Evolutionary conservation across 2,888 invertebrate genomes (phyloP).

Genomic region (Schizotus pectinicornis): DNA sequence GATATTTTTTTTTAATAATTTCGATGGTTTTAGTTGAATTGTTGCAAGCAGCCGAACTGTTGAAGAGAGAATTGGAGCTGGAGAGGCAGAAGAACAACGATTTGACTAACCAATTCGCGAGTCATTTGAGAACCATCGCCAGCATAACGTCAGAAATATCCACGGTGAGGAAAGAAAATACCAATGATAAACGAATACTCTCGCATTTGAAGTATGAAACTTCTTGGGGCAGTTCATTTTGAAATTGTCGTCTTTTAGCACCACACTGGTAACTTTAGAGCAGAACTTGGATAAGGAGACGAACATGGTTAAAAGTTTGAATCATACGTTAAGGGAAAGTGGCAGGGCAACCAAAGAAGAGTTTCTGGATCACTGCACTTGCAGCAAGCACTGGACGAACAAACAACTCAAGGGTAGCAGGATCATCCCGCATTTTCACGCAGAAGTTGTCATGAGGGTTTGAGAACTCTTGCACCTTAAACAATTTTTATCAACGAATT

Average conservation of each 20-base stretch:
- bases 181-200: conserved; percentile 16
- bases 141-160: conserved; percentile 21
- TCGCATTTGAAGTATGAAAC: conserved; percentile 16
- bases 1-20: background rate
- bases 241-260: background rate
- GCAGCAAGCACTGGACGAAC: no score
- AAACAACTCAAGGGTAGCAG: no score
- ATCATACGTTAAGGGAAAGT: no score
- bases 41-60: conserved; percentile 7
- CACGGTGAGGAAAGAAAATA: conserved; percentile 11
- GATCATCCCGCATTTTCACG: background rate
- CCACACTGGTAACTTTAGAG: background rate
- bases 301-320: no score
- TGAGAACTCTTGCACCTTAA: background rate
- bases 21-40: conserved; percentile 6
- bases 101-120: conserved; percentile 11
- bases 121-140: conserved; percentile 21
- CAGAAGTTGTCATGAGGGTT: background rate
- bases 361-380: no score
- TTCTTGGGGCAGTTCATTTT: background rate
- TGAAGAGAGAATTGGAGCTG: conserved; percentile 16
- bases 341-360: no score
- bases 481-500: background rate
- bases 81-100: conserved; percentile 19
- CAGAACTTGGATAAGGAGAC: background rate